Percentiles rank a stretch among this genome's conserved stretches.
These are phyloP conservation scores for Syrphus vitripennis DNA, from an alignment of 2,888 invertebrate genomes.

Conservation along the genomic window DNA sequence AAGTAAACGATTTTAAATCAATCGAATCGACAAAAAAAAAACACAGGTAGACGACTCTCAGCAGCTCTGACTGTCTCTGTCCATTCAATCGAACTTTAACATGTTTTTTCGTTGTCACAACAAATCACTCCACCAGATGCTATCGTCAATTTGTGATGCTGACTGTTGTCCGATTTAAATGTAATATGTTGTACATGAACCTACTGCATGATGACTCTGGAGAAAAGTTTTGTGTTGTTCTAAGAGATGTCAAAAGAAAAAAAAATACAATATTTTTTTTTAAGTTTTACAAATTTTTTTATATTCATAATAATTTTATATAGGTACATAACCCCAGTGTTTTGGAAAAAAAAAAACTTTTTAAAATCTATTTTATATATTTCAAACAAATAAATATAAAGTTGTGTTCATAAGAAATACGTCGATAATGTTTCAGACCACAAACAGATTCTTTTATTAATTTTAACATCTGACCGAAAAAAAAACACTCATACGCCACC, in stretches of 20 bases:
- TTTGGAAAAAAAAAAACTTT: too few relatives aligned
- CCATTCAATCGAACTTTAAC: conserved; percentile 58
- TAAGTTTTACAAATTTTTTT: neutral
- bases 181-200: conserved; percentile 29
- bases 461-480: too few relatives aligned
- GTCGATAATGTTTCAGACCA: too few relatives aligned
- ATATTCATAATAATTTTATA: neutral
- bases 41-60: conserved; percentile 54
- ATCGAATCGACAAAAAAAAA: conserved; percentile 23
- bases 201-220: conserved; percentile 15
- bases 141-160: conserved; percentile 37
- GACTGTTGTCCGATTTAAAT: conserved; percentile 41
- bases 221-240: neutral
- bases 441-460: too few relatives aligned
- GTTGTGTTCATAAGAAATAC: too few relatives aligned
- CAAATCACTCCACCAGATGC: conserved; percentile 58
- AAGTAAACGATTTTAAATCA: conserved; percentile 64
- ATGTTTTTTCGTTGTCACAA: conserved; percentile 62
- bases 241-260: neutral
- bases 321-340: too few relatives aligned
- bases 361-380: too few relatives aligned
- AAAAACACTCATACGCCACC: too few relatives aligned
- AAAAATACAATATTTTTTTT: neutral
- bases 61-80: conserved; percentile 24
- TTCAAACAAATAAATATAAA: too few relatives aligned